Conservation (phyloP, 2,797 vertebrate species). For the Tympanoctomys barrerae region DNA sequence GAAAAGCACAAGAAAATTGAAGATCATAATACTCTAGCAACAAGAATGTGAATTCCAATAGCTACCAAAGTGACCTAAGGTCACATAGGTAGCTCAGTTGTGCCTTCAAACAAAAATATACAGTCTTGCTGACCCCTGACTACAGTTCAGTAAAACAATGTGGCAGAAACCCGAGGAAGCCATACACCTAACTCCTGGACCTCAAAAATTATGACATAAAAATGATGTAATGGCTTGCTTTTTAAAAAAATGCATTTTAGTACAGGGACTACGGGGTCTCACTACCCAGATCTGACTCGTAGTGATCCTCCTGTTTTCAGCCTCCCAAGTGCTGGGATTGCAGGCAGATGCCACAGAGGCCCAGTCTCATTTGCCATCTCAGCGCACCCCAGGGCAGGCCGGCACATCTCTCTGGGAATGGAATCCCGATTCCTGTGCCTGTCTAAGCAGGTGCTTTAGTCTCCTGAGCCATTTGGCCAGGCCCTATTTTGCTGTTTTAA, state of each 20-base stretch:
- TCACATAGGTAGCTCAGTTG: background rate
- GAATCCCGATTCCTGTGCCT: too few relatives aligned
- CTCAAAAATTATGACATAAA: background rate
- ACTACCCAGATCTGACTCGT: too few relatives aligned
- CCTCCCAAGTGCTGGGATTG: too few relatives aligned
- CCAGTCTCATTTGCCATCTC: too few relatives aligned
- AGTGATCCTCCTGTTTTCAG: too few relatives aligned
- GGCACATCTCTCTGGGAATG: too few relatives aligned
- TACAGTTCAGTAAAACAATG: background rate
- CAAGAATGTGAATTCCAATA: background rate
- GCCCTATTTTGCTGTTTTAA: background rate
- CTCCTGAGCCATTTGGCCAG: too few relatives aligned
- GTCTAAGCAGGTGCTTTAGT: too few relatives aligned
- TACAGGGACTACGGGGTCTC: too few relatives aligned
- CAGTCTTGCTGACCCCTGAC: background rate
- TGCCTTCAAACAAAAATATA: background rate
- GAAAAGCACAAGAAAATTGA: background rate
- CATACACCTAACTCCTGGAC: background rate
- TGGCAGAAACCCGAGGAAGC: background rate
- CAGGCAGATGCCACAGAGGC: too few relatives aligned
- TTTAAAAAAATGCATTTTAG: background rate
- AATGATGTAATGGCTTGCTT: background rate
- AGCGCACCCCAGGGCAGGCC: too few relatives aligned
- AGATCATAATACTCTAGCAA: background rate
- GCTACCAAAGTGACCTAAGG: background rate